A percentile compares a stretch with the other conserved stretches of the same genome.
Evolutionary conservation across 2,797 vertebrate genomes (phyloP).

Genomic region (Ctenosaura bakeri): DNA sequence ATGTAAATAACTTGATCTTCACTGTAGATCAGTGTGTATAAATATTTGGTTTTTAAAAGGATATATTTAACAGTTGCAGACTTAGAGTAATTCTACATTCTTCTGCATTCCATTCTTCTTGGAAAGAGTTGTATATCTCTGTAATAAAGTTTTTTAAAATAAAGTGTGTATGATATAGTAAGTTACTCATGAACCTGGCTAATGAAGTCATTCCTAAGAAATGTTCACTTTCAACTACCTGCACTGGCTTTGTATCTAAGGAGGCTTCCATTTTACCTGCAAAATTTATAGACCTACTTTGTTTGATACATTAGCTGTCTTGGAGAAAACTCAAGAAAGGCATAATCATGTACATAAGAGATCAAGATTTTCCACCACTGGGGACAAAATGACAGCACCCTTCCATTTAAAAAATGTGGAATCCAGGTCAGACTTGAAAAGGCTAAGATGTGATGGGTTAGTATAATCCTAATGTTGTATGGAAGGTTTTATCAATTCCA

Average conservation of each 20-base stretch:
- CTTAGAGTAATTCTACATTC: conserved; percentile 68
- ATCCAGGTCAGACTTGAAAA: background rate
- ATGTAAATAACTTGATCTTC: conserved; percentile 82
- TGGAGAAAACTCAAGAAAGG: background rate
- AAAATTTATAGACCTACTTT: background rate
- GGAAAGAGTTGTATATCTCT: conserved; percentile 74
- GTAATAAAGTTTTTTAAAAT: conserved; percentile 74
- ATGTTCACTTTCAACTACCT: background rate
- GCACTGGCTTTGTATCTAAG: background rate
- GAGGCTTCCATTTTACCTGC: background rate
- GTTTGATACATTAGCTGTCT: background rate
- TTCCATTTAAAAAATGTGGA: background rate
- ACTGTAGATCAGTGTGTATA: conserved; percentile 82
- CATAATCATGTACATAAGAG: background rate
- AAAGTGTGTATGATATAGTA: conserved; percentile 6
- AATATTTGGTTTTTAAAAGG: conserved; percentile 69
- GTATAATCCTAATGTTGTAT: background rate
- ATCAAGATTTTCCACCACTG: background rate
- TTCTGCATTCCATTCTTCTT: conserved; percentile 78
- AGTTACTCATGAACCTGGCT: background rate
- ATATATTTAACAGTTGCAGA: conserved; percentile 76
- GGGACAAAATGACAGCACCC: background rate
- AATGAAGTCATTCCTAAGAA: background rate
- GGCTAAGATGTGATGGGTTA: background rate
- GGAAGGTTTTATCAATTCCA: background rate